Conservation (phyloP, 2,888 invertebrate species). For the Saturnia pavonia region DNA sequence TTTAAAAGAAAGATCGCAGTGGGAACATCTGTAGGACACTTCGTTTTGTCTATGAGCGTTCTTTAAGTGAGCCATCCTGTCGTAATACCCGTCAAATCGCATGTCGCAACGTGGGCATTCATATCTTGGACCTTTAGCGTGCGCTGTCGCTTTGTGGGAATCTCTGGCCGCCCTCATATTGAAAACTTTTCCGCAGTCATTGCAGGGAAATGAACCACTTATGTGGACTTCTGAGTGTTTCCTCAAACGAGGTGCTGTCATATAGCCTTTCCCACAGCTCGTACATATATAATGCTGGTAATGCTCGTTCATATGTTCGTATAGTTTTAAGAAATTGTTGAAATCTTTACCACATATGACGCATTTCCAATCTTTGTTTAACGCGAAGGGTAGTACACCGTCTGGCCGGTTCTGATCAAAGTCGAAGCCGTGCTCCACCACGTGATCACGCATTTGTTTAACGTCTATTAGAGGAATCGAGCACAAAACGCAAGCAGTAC, state of each 20-base stretch:
- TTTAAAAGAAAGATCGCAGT: conserved; percentile 65
- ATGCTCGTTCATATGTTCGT: conserved; percentile 73
- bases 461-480: conserved; percentile 47
- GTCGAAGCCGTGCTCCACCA: conserved; percentile 56
- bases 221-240: conserved; percentile 72
- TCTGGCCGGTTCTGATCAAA: conserved; percentile 62
- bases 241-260: conserved; percentile 68
- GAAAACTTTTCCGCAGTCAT: conserved; percentile 62
- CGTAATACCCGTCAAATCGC: conserved; percentile 66
- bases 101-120: conserved; percentile 70
- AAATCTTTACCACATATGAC: conserved; percentile 62
- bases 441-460: conserved; percentile 59
- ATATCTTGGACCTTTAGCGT: conserved; percentile 65
- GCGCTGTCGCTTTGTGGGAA: conserved; percentile 63
- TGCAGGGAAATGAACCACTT: conserved; percentile 67
- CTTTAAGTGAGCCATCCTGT: conserved; percentile 68
- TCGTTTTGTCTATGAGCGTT: conserved; percentile 64
- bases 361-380: conserved; percentile 69
- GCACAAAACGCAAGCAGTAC: conserved; percentile 59
- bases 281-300: conserved; percentile 74
- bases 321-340: conserved; percentile 70
- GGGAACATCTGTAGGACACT: conserved; percentile 60
- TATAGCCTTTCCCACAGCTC: conserved; percentile 72
- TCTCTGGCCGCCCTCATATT: conserved; percentile 66
- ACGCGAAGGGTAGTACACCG: conserved; percentile 64